Evolutionary conservation across 2,888 invertebrate species (phyloP).

Genomic region (Tiliacea citrago): DNA sequence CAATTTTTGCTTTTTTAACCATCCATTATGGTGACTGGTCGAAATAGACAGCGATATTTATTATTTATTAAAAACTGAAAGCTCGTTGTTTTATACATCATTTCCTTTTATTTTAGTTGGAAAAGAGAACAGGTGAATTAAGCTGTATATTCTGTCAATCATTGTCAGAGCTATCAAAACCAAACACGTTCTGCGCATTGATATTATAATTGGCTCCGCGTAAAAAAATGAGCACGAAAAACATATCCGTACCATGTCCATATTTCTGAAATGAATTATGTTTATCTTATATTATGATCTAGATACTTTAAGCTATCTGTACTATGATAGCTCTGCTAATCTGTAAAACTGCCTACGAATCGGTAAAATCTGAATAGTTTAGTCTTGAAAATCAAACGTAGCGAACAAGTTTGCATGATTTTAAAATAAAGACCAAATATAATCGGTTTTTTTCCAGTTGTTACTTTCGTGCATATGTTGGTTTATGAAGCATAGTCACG

Average conservation of each 20-base stretch:
- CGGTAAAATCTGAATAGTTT: neutral
- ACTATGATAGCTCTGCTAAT: neutral
- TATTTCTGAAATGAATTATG: conserved; percentile 4
- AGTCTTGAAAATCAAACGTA: conserved; percentile 8
- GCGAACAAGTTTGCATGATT: conserved; percentile 26
- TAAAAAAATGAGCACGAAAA: neutral
- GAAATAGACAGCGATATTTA: neutral
- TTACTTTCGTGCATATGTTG: conserved; percentile 44
- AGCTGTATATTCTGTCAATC: neutral
- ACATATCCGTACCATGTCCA: neutral
- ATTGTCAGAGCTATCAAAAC: neutral
- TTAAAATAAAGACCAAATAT: conserved; percentile 27
- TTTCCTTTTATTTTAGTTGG: neutral
- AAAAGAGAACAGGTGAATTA: neutral
- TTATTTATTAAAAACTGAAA: neutral
- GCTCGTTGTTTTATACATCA: neutral
- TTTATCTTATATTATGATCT: neutral
- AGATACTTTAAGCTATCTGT: neutral
- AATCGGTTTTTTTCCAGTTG: conserved; percentile 25
- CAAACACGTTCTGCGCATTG: neutral
- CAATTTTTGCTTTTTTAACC: neutral
- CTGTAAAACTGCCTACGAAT: conserved; percentile 7
- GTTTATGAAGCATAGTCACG: conserved; percentile 56
- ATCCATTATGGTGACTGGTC: neutral
- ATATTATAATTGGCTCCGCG: neutral